phyloP scores from a whole-genome alignment of 2,888 invertebrate species.

The Lepidonotus clava region DNA sequence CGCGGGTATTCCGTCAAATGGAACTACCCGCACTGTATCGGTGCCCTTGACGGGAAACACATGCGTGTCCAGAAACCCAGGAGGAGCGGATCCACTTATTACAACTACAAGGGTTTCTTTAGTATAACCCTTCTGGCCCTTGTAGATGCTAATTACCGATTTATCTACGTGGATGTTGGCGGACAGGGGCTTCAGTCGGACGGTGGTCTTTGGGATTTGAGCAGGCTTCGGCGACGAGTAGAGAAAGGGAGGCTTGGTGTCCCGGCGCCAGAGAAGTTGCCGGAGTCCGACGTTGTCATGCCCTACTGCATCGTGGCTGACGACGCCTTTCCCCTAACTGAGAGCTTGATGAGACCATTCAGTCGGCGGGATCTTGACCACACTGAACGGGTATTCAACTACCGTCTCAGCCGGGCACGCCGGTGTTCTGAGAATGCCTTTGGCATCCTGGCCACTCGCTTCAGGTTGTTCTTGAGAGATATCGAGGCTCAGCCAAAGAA shows the following conservation, averaged over 20 bases:
- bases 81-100: neutral
- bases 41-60: slow-evolving; percentile 50
- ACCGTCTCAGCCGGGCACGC: slow-evolving; percentile 53
- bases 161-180: slow-evolving; percentile 61
- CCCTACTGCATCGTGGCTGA: slow-evolving; percentile 63
- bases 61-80: neutral
- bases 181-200: slow-evolving; percentile 61
- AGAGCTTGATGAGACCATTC: slow-evolving; percentile 63
- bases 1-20: neutral
- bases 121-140: neutral
- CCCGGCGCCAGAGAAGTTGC: slow-evolving; percentile 52
- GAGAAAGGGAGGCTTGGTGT: slow-evolving; percentile 54
- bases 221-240: slow-evolving; percentile 45
- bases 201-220: slow-evolving; percentile 61
- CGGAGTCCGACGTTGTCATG: neutral
- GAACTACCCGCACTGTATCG: slow-evolving; percentile 28
- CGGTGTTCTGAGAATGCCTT: slow-evolving; percentile 57
- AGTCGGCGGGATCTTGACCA: slow-evolving; percentile 39
- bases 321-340: slow-evolving; percentile 64
- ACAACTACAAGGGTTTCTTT: slow-evolving; percentile 26
- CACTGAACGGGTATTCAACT: slow-evolving; percentile 48
- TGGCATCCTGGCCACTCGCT: slow-evolving; percentile 52
- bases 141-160: neutral
- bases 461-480: slow-evolving; percentile 18
- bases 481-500: too few relatives aligned